Conservation (phyloP, 92 coral and sea anemone genomes). For the Meandrina meandrites region DNA sequence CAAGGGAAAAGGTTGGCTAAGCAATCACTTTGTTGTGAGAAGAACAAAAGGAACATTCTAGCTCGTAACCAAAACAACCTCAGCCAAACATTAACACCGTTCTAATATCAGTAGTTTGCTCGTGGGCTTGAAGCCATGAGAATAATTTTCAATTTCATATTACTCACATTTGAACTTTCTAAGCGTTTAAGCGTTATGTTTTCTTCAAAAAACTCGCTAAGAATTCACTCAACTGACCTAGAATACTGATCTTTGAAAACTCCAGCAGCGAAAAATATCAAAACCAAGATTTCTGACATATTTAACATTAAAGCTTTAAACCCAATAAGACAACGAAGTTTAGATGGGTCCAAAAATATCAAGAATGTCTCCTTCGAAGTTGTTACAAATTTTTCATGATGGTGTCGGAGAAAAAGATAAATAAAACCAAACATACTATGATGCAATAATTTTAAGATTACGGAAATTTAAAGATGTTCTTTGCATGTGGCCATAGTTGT, state of each 20-base stretch:
- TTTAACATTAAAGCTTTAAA: not conserved
- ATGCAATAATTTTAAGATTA: not conserved
- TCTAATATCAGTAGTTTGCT: not conserved
- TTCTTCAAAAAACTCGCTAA: not conserved
- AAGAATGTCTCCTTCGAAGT: not conserved
- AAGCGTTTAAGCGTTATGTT: not conserved
- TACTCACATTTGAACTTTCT: conserved; percentile 1
- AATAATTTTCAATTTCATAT: not conserved
- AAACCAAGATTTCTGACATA: conserved; percentile 42
- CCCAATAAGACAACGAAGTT: not conserved
- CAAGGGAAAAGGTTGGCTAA: not conserved
- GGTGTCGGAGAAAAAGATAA: not conserved
- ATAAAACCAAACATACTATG: not conserved
- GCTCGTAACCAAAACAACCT: not conserved
- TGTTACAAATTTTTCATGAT: not conserved
- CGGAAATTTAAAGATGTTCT: conserved; percentile 1
- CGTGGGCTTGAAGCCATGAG: not conserved
- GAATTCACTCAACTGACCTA: conserved; percentile 25
- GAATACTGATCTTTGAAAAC: conserved; percentile 23
- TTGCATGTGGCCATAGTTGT: conserved; percentile 24
- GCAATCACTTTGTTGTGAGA: not conserved
- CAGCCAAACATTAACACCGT: not conserved
- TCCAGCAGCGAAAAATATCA: conserved; percentile 46
- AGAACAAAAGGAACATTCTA: conserved; percentile 2
- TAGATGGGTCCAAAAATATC: not conserved